phyloP scores from a whole-genome alignment of 1,140 invertebrate genomes.

The Drosophila kohkoa region DNA sequence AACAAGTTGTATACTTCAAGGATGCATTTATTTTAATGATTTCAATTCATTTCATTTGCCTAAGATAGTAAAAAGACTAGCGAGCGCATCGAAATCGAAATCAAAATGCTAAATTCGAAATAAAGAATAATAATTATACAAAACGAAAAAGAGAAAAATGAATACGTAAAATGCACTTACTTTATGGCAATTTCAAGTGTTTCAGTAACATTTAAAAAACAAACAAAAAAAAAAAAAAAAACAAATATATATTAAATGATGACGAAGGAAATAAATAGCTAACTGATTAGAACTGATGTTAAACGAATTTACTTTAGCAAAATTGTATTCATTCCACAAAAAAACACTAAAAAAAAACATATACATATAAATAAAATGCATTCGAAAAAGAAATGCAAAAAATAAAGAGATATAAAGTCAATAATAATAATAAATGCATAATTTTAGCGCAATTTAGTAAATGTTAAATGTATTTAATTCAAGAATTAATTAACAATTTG shows the following conservation, averaged over 20 bases:
- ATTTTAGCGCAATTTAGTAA: slow-evolving; percentile 77
- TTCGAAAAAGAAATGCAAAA: slow-evolving; percentile 30
- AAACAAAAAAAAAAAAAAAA: slow-evolving; percentile 50
- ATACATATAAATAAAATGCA: slow-evolving; percentile 31
- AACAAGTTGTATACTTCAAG: slow-evolving; percentile 23
- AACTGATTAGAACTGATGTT: slow-evolving; percentile 83
- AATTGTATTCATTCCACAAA: slow-evolving; percentile 79
- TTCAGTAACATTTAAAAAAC: slow-evolving; percentile 52
- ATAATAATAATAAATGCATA: slow-evolving; percentile 40
- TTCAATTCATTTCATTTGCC: slow-evolving; percentile 40
- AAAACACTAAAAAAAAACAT: slow-evolving; percentile 43
- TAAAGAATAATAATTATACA: slow-evolving; percentile 2
- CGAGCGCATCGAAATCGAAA: slow-evolving; percentile 28
- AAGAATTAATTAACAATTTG: slow-evolving; percentile 59
- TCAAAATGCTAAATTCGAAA: slow-evolving; percentile 42
- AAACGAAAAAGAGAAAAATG: slow-evolving; percentile 27
- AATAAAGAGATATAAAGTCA: slow-evolving; percentile 16
- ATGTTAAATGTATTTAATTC: slow-evolving; percentile 80
- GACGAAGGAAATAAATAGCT: slow-evolving; percentile 55
- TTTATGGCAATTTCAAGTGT: slow-evolving; percentile 78
- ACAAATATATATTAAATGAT: slow-evolving; percentile 31
- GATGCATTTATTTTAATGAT: slow-evolving; percentile 67
- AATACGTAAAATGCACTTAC: slow-evolving; percentile 65
- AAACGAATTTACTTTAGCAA: slow-evolving; percentile 84
- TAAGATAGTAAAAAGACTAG: slow-evolving; percentile 15